phyloP scores from a whole-genome alignment of 1,140 invertebrate species.

The Sarcophaga bullata region DNA sequence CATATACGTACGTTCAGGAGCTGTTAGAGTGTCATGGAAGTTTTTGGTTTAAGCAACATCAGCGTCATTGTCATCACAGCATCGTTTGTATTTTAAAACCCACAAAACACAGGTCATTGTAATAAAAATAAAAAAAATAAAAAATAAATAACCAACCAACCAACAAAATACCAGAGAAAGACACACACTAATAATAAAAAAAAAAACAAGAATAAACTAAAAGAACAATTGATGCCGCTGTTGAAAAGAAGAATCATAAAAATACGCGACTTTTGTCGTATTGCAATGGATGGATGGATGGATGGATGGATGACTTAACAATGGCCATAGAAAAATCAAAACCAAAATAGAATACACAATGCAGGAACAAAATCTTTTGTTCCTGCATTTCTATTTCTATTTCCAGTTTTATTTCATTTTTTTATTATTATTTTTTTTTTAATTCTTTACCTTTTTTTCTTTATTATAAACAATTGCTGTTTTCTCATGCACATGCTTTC shows the following conservation, averaged over 20 bases:
- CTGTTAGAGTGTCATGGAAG: background rate
- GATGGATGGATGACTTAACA: background rate
- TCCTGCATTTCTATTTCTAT: background rate
- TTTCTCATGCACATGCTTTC: too few species aligned
- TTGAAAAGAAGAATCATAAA: background rate
- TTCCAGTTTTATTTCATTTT: background rate
- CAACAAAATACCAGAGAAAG: too few species aligned
- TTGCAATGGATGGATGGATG: background rate
- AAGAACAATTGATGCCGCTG: background rate
- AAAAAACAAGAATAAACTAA: too few species aligned
- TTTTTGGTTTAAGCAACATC: background rate
- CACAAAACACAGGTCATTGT: background rate
- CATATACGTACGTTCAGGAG: background rate
- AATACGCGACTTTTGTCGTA: background rate
- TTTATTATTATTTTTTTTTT: background rate
- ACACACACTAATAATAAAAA: too few species aligned
- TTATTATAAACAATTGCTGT: background rate
- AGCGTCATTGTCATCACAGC: background rate
- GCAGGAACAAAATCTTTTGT: background rate
- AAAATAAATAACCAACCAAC: too few species aligned
- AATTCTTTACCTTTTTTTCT: background rate
- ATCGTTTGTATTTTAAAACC: background rate
- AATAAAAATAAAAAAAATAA: conserved; percentile 7
- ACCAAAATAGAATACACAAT: background rate
- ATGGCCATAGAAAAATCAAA: conserved; percentile 4